Percentiles rank a stretch among this genome's conserved stretches.
Conservation (phyloP, 2,797 vertebrate genomes). For the Anas acuta region DNA sequence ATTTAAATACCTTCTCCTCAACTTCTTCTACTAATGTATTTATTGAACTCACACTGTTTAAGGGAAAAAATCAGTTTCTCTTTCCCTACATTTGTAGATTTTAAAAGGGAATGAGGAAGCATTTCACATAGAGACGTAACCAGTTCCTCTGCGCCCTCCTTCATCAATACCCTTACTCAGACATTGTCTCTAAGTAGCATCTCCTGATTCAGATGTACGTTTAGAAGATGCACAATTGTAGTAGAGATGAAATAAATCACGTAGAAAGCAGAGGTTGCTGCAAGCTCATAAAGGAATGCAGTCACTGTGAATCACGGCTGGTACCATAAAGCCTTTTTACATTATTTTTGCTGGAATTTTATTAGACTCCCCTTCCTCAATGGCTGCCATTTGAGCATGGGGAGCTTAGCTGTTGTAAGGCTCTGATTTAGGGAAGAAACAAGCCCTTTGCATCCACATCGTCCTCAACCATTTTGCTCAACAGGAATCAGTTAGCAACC, state of each 20-base stretch:
- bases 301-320: background rate
- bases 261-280: background rate
- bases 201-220: background rate
- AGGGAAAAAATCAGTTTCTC: background rate
- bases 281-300: background rate
- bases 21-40: background rate
- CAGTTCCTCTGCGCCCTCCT: background rate
- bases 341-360: slow-evolving; percentile 1
- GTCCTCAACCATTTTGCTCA: background rate
- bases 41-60: background rate
- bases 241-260: background rate
- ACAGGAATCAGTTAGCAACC: background rate
- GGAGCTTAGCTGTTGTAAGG: background rate
- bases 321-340: background rate
- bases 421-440: background rate
- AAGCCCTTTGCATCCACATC: background rate
- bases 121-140: background rate
- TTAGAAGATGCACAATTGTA: background rate
- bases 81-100: background rate
- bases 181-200: background rate
- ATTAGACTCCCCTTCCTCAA: background rate
- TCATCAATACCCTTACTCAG: background rate
- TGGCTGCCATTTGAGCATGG: background rate
- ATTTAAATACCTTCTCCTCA: background rate
- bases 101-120: background rate